Evolutionary conservation across 2,113 vertebrate species (phyloP).

Genomic region (Hemiscyllium ocellatum): DNA sequence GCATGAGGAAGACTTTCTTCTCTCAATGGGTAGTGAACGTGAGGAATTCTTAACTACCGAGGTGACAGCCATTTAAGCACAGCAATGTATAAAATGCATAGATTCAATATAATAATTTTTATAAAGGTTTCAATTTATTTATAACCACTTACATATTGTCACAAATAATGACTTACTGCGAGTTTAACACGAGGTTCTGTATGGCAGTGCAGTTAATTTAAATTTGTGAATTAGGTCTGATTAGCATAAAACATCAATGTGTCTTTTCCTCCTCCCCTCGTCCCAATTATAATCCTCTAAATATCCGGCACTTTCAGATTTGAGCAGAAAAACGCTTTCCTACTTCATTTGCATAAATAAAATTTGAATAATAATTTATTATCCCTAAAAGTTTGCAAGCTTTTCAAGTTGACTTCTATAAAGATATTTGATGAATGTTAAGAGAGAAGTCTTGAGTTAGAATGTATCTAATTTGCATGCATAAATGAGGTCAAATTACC

Average conservation of each 20-base stretch:
- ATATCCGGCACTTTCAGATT: background rate
- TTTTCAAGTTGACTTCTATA: background rate
- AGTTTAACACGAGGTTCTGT: background rate
- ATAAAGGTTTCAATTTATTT: background rate
- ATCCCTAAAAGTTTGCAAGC: background rate
- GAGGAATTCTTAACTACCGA: too few relatives aligned
- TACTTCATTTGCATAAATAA: background rate
- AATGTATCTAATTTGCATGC: background rate
- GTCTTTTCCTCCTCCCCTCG: background rate
- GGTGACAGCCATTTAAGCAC: background rate
- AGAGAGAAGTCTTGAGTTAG: background rate
- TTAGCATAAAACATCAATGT: background rate
- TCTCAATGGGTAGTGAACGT: too few relatives aligned
- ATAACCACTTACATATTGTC: background rate
- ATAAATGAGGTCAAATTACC: background rate
- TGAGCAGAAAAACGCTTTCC: background rate
- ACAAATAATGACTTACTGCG: background rate
- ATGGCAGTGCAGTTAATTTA: background rate
- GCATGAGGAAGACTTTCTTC: too few relatives aligned
- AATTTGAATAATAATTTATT: background rate
- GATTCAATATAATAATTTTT: background rate
- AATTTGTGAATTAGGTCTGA: background rate
- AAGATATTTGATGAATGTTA: constrained; percentile 8
- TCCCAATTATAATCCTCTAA: background rate
- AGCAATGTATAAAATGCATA: background rate